Conservation (phyloP, 2,113 vertebrate genomes). For the Proterorhinus semilunaris region DNA sequence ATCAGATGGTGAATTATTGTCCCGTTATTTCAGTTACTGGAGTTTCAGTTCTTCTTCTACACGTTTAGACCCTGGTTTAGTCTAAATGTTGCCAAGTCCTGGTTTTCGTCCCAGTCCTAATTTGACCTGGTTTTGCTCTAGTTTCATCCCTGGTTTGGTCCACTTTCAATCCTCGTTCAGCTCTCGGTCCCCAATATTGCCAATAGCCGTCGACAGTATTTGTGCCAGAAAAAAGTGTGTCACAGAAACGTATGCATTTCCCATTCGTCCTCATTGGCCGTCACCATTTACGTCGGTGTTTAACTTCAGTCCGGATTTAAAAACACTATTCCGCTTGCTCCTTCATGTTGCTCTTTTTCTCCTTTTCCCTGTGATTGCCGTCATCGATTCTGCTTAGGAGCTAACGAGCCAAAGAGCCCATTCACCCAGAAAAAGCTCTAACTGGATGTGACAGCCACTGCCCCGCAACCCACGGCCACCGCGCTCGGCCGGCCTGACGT, state of each 20-base stretch:
- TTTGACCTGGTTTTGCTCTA: neutral
- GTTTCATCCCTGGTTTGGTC: neutral
- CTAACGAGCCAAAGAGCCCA: slow-evolving; percentile 47
- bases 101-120: neutral
- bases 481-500: slow-evolving; percentile 12
- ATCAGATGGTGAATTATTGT: too few species aligned
- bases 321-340: slow-evolving; percentile 11
- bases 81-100: too few species aligned
- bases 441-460: slow-evolving; percentile 57
- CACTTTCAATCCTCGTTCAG: neutral
- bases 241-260: slow-evolving; percentile 3
- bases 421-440: slow-evolving; percentile 35
- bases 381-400: slow-evolving; percentile 59
- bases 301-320: neutral
- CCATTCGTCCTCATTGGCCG: neutral
- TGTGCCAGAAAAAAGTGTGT: neutral
- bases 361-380: slow-evolving; percentile 35
- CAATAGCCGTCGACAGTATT: neutral
- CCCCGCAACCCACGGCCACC: slow-evolving; percentile 35
- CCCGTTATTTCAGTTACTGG: too few species aligned
- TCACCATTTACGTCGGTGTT: neutral
- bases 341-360: slow-evolving; percentile 12
- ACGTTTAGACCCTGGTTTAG: neutral
- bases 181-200: neutral
- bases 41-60: too few species aligned